Base-by-base conservation (phyloP, 2,797 vertebrate species). In the Dallia pectoralis region DNA sequence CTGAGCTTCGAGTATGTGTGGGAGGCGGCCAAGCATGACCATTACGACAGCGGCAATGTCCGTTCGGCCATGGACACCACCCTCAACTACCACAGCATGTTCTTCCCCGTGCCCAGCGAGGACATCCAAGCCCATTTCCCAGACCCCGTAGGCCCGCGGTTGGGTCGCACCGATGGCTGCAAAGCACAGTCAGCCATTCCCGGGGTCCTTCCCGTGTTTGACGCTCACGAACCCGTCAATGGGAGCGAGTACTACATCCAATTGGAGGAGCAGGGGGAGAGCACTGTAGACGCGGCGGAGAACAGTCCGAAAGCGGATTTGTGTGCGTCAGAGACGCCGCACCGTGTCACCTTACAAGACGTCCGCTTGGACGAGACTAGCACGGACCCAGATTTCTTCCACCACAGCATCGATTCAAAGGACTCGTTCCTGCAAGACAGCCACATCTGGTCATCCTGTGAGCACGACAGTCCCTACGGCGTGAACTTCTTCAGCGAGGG, bases 1-100 rank as follows among this genome's bases (percentile, higher is more conserved):
- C 95, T 99, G 74, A 99, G 96, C 88, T 99, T 99, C 32, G 97
- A 99, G 78, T 99, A 98, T 0, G 93, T 99, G 48, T 99, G 98
- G 98, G 98, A 99, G 85, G 95, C 96, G 0, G 96, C 97, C 73
- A 98, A 97, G 82, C 97, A 97, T 0, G 96, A 98, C 86, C 97
- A 98, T 86, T 98, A 97, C 11, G 93, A 93, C 1, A 93, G 94
- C 62, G 95, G 88, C 76, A 93, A 89, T 12, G 77, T 85, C 22
- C 94, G 80, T 2, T 87, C 91, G 14, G 86, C 91, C 86, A 86
- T 95, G 25, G 96, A 96, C 8, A 93, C 95, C 4, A 93, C 92
- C 3, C 81, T 98, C 81, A 93, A 97, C 74, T 99, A 98, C 82
- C 95, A 97, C 51, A 97, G 95, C 89, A 94, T 98, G 89, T 99